Evolutionary conservation across 2,797 vertebrate species (phyloP), one percentile per base, ranked within the genome.

Genomic region (Natrix natrix): DNA sequence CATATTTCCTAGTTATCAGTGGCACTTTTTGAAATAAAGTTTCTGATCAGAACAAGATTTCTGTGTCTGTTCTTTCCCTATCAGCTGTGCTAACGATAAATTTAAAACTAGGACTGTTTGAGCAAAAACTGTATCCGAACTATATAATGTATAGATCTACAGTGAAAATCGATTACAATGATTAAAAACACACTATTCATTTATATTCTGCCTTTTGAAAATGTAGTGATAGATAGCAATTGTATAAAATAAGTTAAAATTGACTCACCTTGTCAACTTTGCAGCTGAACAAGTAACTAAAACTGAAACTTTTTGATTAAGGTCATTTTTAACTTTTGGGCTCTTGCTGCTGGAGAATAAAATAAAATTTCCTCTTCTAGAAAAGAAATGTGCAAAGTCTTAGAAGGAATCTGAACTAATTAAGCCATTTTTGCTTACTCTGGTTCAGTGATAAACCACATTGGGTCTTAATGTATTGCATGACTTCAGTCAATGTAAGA

Each of bases 1-100:
- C 57, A 86, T 89, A 69, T 94, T 91, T 87, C 89, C 69, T 92
- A 92, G 59, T 91, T 90, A 92, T 10, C 24, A 52, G 52, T 94
- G 90, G 91, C 93, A 92, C 59, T 63, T 92, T 91, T 63, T 66
- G 90, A 86, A 89, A 92, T 94, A 92, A 91, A 91, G 54, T 92
- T 92, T 94, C 86, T 92, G 66, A 37, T 88, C 89, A 88, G 78
- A 91, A 92, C 12, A 20, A 69, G 63, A 61, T n/a, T 54, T 14
- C 28, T 69, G 86, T 48, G 22, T 56, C 8, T 16, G 22, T 91
- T 89, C 28, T 20, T n/a, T 10, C 22, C 14, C 28, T 14, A 24
- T 83, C 20, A 83, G 20, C 17, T 52, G 20, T 56, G 24, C 83
- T 87, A 28, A 43, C 5, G 1, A 48, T 56, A 26, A 8, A 90